Percentiles rank a stretch among this genome's conserved stretches.
Conservation (phyloP, 2,113 vertebrate genomes). For the Notechis scutatus region DNA sequence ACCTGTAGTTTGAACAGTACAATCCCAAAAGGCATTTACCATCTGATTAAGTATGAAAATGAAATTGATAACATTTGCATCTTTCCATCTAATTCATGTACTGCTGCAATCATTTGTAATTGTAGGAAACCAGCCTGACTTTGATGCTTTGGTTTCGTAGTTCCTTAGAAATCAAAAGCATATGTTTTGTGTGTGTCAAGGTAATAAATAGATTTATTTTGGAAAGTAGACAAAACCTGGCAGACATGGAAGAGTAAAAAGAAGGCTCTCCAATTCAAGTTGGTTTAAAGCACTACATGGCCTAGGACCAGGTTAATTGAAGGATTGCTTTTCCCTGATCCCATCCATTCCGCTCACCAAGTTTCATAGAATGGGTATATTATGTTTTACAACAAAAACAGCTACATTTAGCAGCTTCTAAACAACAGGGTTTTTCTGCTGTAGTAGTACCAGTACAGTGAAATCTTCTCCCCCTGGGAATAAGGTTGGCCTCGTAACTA, state of each 20-base stretch:
- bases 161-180: not conserved
- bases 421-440: too few species aligned
- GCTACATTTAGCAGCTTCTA: too few species aligned
- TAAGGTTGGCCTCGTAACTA: too few species aligned
- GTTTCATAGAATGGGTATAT: too few species aligned
- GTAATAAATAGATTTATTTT: not conserved
- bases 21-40: not conserved
- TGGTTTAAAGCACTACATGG: too few species aligned
- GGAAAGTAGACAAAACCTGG: not conserved
- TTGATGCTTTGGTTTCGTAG: not conserved
- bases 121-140: not conserved
- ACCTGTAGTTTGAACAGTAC: not conserved
- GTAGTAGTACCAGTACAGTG: too few species aligned
- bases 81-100: not conserved
- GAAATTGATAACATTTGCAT: not conserved
- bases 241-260: not conserved
- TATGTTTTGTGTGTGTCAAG: not conserved
- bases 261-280: too few species aligned
- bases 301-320: too few species aligned
- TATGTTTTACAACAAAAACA: too few species aligned
- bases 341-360: too few species aligned
- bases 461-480: too few species aligned
- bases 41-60: not conserved
- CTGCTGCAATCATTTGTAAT: not conserved
- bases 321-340: too few species aligned